These are phyloP conservation scores for Agrotis ipsilon DNA, from an alignment of 2,888 invertebrate genomes.

Conservation along the genomic window DNA sequence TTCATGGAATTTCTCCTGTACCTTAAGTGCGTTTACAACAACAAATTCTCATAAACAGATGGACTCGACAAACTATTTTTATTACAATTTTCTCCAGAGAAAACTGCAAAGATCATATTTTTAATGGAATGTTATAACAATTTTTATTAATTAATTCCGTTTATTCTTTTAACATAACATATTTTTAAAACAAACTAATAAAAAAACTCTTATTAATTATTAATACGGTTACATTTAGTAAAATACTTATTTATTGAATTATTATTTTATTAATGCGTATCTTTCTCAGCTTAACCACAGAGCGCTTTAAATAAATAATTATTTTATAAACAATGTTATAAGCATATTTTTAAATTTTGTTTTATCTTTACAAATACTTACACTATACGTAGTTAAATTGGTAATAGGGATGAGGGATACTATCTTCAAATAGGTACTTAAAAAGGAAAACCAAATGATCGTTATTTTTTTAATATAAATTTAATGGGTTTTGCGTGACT, in stretches of 20 bases:
- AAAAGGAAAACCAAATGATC: neutral
- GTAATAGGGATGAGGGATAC: neutral
- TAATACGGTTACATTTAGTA: no score
- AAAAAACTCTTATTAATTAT: no score
- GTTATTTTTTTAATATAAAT: neutral
- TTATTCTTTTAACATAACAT: neutral
- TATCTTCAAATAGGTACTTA: neutral
- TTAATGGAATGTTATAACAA: neutral
- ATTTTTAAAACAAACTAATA: no score
- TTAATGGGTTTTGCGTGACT: no score
- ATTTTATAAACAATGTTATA: no score
- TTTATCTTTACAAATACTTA: neutral
- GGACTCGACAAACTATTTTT: no score
- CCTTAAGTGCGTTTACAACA: no score
- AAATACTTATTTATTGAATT: conserved; percentile 1
- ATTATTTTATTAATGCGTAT: conserved; percentile 9
- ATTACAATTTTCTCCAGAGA: neutral
- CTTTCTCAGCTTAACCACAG: conserved; percentile 2
- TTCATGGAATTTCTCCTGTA: no score
- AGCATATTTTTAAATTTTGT: no score
- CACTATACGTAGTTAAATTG: neutral
- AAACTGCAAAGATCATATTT: neutral
- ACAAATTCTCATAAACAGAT: no score
- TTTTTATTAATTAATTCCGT: neutral
- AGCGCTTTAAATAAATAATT: neutral